These are phyloP conservation scores for Drosophila pullipes DNA, from an alignment of 2,888 invertebrate species.

Conservation along the genomic window DNA sequence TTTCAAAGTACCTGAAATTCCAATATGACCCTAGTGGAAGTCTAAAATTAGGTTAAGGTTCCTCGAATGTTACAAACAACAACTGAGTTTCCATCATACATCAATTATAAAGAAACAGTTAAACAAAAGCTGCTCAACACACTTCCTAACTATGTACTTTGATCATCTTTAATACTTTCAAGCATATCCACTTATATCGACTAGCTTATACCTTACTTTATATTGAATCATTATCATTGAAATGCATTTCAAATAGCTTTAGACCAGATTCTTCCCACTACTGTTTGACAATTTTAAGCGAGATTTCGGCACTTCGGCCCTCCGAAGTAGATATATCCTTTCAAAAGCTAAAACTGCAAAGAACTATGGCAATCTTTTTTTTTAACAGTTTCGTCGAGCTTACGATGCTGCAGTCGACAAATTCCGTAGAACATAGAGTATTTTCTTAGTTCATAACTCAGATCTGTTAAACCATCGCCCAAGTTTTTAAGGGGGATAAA, in stretches of 20 bases:
- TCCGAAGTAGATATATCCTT: conserved; percentile 47
- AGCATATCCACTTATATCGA: conserved; percentile 9
- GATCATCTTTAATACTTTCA: conserved; percentile 40
- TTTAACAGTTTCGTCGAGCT: conserved; percentile 24
- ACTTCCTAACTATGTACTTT: conserved; percentile 39
- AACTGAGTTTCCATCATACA: conserved; percentile 48
- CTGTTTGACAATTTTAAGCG: conserved; percentile 19
- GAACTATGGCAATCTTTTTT: conserved; percentile 6
- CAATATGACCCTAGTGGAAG: conserved; percentile 64
- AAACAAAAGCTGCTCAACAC: conserved; percentile 43
- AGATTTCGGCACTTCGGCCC: conserved; percentile 38
- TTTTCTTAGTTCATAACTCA: conserved; percentile 12
- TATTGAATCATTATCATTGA: background rate
- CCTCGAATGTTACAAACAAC: conserved; percentile 40
- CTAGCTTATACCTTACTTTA: background rate
- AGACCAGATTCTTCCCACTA: conserved; percentile 13
- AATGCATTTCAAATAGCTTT: background rate
- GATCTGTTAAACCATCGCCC: conserved; percentile 7
- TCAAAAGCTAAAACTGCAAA: conserved; percentile 19
- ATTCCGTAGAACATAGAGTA: background rate
- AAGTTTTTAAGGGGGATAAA: conserved; percentile 33
- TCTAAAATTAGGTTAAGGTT: conserved; percentile 72
- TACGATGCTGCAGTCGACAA: conserved; percentile 16
- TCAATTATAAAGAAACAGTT: conserved; percentile 3
- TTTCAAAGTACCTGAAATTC: conserved; percentile 80